Base-by-base conservation (phyloP, 2,113 vertebrate species). In the Tachysurus vachellii region DNA sequence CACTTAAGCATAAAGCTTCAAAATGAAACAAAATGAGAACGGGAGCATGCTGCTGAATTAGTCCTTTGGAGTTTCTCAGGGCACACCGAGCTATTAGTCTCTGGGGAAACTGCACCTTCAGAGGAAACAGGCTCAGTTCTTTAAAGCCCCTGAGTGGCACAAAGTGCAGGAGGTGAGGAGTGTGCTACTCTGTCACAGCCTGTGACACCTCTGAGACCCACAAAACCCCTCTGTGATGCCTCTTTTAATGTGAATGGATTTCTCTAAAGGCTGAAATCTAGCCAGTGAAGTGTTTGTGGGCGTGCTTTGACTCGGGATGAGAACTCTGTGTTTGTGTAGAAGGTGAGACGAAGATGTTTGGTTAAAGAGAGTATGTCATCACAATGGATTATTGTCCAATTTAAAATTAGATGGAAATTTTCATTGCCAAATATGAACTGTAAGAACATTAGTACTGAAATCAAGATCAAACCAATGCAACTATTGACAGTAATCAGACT, bases 221-320 rank as follows among this genome's bases (percentile, higher is more conserved):
- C 88, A 91, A 91, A 91, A 91, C 89, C 89, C 92, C 91, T 83
- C 88, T 86, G 88, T 90, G 90, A 89, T 83, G 76, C 89, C 89
- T 89, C 91, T 83, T 88, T 86, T 94, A 93, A 95, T 94, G 91
- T 93, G 88, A 94, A 92, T 90, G 89, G 90, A 93, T 94, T 93
- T 92, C 44, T 93, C 89, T 90, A 83, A 92, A 90, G 90, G 89
- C 83, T 75, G 88, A 82, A 80, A 61, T 44, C 73, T 84, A 50
- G 21, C 66, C 23, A 57, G 80, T 76, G 70, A 28, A 80, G 85
- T 79, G 75, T 50, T 86, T 64, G 86, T 81, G 54, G 73, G 86
- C 54, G 57, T 77, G 61, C 83, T 85, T 50, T 42, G 81, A 83
- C 70, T 89, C 10, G 8, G 31, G 42, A 87, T 70, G n/a, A 85